Conservation (phyloP, 2,797 vertebrate genomes). For the Furcifer pardalis region DNA sequence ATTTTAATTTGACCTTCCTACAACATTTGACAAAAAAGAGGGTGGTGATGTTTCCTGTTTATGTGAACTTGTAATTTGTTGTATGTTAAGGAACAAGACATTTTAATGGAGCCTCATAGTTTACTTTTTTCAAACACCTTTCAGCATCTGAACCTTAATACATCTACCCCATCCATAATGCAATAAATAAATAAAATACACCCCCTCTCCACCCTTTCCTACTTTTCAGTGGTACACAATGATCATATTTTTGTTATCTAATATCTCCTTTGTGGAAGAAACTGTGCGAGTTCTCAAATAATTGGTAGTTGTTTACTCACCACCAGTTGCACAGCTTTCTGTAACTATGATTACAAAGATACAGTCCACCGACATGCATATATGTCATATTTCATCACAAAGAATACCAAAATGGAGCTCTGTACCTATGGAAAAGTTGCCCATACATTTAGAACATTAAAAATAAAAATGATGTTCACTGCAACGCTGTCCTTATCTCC, state of each 20-base stretch:
- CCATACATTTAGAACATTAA: too few relatives aligned
- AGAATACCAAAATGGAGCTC: background rate
- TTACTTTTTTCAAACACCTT: background rate
- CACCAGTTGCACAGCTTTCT: background rate
- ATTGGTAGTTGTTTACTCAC: too few relatives aligned
- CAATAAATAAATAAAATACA: too few relatives aligned
- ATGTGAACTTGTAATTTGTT: background rate
- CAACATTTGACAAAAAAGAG: background rate
- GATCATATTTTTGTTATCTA: too few relatives aligned
- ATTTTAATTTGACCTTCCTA: background rate
- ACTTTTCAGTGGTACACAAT: background rate
- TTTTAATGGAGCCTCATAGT: background rate
- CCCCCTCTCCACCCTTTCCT: too few relatives aligned
- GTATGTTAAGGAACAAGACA: background rate
- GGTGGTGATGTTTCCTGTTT: background rate
- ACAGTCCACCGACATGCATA: background rate
- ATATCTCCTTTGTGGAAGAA: background rate
- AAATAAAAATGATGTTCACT: too few relatives aligned
- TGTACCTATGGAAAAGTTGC: too few relatives aligned
- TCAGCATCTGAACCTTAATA: background rate
- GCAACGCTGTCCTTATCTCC: background rate
- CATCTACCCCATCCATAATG: too few relatives aligned
- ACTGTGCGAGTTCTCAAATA: background rate
- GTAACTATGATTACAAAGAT: background rate
- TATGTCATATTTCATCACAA: background rate